Percentiles rank a stretch among this genome's conserved stretches.
Evolutionary conservation across 2,888 invertebrate species (phyloP).

Genomic region (Notocelia uddmanniana): DNA sequence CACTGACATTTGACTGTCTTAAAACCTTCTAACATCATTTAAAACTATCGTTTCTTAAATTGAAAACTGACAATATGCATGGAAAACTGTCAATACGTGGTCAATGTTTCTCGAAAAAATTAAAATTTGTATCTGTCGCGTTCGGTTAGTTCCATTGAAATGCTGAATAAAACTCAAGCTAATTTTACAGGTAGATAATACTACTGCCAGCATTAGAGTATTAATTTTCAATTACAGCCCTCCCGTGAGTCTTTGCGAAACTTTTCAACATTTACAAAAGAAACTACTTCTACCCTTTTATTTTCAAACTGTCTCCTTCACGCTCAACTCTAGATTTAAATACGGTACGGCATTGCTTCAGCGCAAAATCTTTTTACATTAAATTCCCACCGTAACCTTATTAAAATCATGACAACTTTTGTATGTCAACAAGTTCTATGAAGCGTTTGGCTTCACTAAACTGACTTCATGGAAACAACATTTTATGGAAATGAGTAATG

Average conservation of each 20-base stretch:
- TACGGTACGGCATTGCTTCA: constrained; percentile 11
- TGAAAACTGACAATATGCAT: no score
- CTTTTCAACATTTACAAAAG: constrained; percentile 41
- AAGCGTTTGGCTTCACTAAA: constrained; percentile 38
- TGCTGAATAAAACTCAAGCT: constrained; percentile 7
- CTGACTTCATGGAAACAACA: constrained; percentile 47
- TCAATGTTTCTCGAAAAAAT: neutral
- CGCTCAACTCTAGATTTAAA: constrained; percentile 31
- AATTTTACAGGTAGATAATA: constrained; percentile 30
- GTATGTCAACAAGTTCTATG: constrained; percentile 12
- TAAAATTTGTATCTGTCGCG: neutral
- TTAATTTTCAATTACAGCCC: constrained; percentile 48
- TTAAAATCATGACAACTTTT: constrained; percentile 19
- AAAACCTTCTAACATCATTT: no score
- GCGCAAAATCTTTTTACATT: constrained; percentile 25
- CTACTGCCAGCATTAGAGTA: constrained; percentile 39
- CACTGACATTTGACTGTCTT: no score
- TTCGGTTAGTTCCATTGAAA: constrained; percentile 12
- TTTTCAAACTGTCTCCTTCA: constrained; percentile 39
- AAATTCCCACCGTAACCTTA: constrained; percentile 7
- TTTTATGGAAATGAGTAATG: constrained; percentile 56
- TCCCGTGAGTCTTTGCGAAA: constrained; percentile 30
- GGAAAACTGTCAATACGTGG: no score
- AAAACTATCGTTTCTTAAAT: no score
- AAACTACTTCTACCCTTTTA: constrained; percentile 24